Base-by-base conservation (phyloP, 2,888 invertebrate genomes). In the Melitaea athalia region DNA sequence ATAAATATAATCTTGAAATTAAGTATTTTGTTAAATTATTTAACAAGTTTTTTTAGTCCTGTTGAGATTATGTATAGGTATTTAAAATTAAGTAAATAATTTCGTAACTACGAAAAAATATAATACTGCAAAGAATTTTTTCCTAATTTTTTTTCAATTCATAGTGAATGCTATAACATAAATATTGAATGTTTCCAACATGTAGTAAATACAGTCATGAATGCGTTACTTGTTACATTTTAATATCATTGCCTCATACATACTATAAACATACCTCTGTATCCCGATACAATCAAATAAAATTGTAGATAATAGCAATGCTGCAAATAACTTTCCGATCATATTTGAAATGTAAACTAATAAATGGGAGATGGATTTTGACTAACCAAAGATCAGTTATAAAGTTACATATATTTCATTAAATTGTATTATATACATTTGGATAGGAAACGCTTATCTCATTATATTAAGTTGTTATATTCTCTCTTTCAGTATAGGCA, bases 401-500 rank as follows among this genome's bases (percentile, higher is more conserved):
- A 17, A 8, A 66, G 42, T 42, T 61, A 33, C 59, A 45, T 47
- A 61, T 55, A 55, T 47, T 33, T 49, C 17, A 43, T 8, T 5
- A 8, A 53, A 65, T n/a, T 64, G 17, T 17, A 10, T 17, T 52
- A 24, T 52, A 17, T 52, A 52, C 1, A 55, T 55, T 14, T 33
- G 2, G 33, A 55, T 15, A 50, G 12, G n/a, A 55, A 55, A 33
- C n/a, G 17, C 31, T 33, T 38, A 8, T 1, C 12, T 55, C 12
- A 14, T 55, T 31, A 33, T 15, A 8, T n/a, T 55, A 33, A 55
- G 33, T 38, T 57, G 55, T 33, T 65, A 57, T 68, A 78, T 76
- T 83, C 64, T 81, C 80, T 83, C 70, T 89, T 89, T 72, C 95
- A 98, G 97, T 97, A 97, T 93, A 97, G 97, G 85, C 97, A 97